Base-by-base conservation (phyloP, 2,797 vertebrate genomes). In the Acanthopagrus latus region DNA sequence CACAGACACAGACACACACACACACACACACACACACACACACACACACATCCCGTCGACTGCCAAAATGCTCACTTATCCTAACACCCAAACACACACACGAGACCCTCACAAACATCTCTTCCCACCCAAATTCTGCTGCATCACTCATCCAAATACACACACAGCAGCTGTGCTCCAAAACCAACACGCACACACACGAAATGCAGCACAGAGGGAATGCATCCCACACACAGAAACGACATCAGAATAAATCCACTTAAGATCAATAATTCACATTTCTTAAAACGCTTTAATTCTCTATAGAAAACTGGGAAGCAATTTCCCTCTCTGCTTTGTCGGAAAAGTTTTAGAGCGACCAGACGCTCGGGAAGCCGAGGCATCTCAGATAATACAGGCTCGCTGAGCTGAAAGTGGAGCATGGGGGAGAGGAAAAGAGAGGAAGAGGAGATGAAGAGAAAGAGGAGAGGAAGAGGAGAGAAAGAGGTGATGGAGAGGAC, bases 261-360 rank as follows among this genome's bases (percentile, higher is more conserved):
- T 89, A 90, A 86, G 89, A 93, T 95, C 88, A 94, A 93, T 95
- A 91, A 95, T 95, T 95, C 78, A 95, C 74, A 80, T 92, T 87
- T 92, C 84, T 92, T 93, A 93, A 94, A 95, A 94, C 72, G 51
- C 80, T 88, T 86, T 86, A 92, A 94, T 92, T 92, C 90, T 95
- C 92, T 41, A 83, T 71, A 91, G 91, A 91, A 91, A 86, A 88
- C 81, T 20, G 25, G 76, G 85, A 93, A 78, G 85, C 86, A 88
- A 93, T 92, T 92, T 93, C 82, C 83, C 68, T 86, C 68, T 82
- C 72, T 88, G 78, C 89, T 87, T 92, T 91, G 86, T 89, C 75
- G 3, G 81, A 72, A 86, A 91, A 88, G 85, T 92, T 91, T 91
- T 80, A 89, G 68, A 85, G 51, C 66, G 21, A 85, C 78, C 77